A percentile compares a stretch with the other conserved stretches of the same genome.
phyloP scores from a whole-genome alignment of 2,113 vertebrate species.

The Synchiropus splendidus region DNA sequence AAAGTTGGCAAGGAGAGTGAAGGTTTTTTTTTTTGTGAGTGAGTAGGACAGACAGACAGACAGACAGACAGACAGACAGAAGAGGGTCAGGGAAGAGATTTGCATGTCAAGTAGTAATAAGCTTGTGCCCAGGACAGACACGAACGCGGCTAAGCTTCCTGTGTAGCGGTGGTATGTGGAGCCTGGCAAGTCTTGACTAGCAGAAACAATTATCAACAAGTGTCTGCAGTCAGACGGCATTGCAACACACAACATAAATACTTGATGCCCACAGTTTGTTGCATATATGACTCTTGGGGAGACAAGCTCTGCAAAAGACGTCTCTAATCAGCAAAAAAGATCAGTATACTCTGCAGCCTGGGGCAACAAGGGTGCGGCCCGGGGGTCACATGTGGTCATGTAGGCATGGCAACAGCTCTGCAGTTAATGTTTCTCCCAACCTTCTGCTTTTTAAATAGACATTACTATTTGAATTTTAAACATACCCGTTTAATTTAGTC shows the following conservation, averaged over 20 bases:
- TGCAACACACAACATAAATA: background rate
- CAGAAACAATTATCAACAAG: background rate
- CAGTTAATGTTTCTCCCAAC: no score
- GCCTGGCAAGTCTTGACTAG: background rate
- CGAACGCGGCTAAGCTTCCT: conserved; percentile 26
- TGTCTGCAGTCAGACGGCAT: background rate
- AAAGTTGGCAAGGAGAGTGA: conserved; percentile 17
- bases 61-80: conserved; percentile 45
- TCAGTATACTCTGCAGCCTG: no score
- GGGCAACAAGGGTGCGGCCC: no score
- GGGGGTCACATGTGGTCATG: no score
- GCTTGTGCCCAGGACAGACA: conserved; percentile 41
- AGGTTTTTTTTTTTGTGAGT: background rate
- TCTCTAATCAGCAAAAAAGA: background rate
- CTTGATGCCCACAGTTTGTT: background rate
- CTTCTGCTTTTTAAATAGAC: no score
- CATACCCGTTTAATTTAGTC: no score
- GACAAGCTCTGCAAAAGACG: background rate
- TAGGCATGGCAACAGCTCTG: no score
- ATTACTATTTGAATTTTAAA: no score
- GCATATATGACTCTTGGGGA: background rate
- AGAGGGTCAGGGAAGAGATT: conserved; percentile 56
- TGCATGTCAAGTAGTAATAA: conserved; percentile 59
- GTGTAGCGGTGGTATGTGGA: background rate
- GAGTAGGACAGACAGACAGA: conserved; percentile 3